Evolutionary conservation across 1,140 invertebrate species (phyloP).

Genomic region (Amyelois transitella): DNA sequence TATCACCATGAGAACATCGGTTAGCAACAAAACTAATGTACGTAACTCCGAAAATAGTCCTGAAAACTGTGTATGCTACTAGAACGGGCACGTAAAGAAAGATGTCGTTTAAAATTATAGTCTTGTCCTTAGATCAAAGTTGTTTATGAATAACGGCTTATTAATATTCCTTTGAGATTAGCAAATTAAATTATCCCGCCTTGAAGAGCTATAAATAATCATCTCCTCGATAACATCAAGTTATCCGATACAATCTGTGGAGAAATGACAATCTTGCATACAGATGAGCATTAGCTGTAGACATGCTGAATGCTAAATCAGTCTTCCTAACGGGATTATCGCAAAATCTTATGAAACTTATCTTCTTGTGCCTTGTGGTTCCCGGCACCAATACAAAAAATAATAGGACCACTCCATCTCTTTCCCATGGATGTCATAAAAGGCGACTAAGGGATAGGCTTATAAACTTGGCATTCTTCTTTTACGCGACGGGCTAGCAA

Average conservation of each 20-base stretch:
- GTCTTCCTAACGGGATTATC: neutral
- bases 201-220: neutral
- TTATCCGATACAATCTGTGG: neutral
- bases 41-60: too few species aligned
- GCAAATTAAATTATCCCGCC: neutral
- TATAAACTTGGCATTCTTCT: too few species aligned
- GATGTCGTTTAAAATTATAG: neutral
- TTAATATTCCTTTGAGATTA: neutral
- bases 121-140: neutral
- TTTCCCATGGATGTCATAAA: too few species aligned
- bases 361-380: too few species aligned
- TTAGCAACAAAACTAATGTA: too few species aligned
- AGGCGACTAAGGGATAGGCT: too few species aligned
- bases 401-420: too few species aligned
- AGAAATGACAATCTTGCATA: neutral
- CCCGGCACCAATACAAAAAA: too few species aligned
- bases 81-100: neutral
- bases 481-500: too few species aligned
- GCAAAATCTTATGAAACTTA: neutral
- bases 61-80: too few species aligned
- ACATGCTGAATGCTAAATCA: too few species aligned
- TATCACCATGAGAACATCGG: too few species aligned
- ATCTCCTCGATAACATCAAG: neutral
- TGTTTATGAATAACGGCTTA: neutral
- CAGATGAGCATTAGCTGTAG: neutral